A percentile compares a stretch with the other conserved stretches of the same genome.
Conservation (phyloP, 2,113 vertebrate species). For the Zapus hudsonius region DNA sequence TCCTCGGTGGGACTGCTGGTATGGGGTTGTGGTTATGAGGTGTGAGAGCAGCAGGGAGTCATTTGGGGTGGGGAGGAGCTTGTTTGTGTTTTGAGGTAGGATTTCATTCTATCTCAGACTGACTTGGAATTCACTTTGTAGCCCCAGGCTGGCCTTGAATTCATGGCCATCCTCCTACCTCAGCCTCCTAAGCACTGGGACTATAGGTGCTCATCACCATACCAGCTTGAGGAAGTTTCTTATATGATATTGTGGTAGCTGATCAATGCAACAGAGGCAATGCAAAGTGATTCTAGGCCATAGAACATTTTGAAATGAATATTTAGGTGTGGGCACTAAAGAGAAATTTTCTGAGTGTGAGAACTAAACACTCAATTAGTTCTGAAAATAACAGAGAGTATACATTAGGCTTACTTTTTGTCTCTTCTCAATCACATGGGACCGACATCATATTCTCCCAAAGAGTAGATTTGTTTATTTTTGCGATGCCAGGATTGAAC, state of each 20-base stretch:
- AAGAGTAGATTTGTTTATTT: neutral
- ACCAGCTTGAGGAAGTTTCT: neutral
- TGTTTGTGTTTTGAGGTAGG: too few species aligned
- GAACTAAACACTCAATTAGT: slow-evolving; percentile 36
- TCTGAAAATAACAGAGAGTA: slow-evolving; percentile 48
- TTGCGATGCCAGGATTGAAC: neutral
- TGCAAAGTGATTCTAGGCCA: neutral
- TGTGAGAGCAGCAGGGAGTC: too few species aligned
- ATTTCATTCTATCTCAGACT: too few species aligned
- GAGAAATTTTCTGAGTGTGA: slow-evolving; percentile 12
- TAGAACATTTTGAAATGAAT: slow-evolving; percentile 38
- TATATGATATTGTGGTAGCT: neutral
- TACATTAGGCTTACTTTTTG: neutral
- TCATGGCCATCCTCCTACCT: too few species aligned
- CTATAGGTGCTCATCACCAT: too few species aligned
- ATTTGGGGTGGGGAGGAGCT: too few species aligned
- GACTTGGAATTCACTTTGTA: too few species aligned
- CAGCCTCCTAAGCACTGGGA: too few species aligned
- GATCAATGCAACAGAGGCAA: neutral
- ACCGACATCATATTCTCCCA: neutral
- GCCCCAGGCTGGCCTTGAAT: too few species aligned
- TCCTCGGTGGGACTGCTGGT: too few species aligned
- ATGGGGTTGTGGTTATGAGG: too few species aligned
- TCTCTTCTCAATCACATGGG: neutral
- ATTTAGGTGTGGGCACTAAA: slow-evolving; percentile 14